Evolutionary conservation across 2,113 vertebrate genomes (phyloP).

Genomic region (Neoarius graeffei): DNA sequence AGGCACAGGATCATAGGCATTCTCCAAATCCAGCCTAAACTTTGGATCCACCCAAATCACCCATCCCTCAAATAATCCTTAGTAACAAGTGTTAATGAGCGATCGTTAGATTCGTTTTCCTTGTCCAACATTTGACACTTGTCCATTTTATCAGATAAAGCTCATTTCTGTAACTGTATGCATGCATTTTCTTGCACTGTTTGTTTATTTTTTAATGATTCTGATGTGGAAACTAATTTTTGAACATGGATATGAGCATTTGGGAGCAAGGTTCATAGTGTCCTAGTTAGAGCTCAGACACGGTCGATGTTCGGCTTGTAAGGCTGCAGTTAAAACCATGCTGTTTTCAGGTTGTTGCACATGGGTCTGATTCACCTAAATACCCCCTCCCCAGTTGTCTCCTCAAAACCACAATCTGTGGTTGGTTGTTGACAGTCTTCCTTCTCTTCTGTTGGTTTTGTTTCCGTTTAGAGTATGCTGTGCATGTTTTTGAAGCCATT

Average conservation of each 20-base stretch:
- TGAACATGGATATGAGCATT: not conserved
- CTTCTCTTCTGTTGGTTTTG: not conserved
- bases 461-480: not conserved
- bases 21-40: not conserved
- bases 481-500: not conserved
- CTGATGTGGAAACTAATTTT: not conserved
- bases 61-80: not conserved
- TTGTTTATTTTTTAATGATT: not conserved
- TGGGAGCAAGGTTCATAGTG: not conserved
- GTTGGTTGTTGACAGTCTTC: not conserved
- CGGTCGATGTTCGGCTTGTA: not conserved
- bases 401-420: not conserved
- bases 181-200: not conserved
- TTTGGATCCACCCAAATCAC: not conserved
- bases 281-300: not conserved
- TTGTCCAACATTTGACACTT: not conserved
- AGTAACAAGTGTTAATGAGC: not conserved
- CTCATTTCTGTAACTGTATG: not conserved
- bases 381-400: too few species aligned
- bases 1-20: not conserved
- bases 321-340: not conserved
- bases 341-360: not conserved
- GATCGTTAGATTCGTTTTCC: not conserved
- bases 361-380: not conserved
- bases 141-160: not conserved